Conservation (phyloP, 2,797 vertebrate species). For the Carcharodon carcharias region DNA sequence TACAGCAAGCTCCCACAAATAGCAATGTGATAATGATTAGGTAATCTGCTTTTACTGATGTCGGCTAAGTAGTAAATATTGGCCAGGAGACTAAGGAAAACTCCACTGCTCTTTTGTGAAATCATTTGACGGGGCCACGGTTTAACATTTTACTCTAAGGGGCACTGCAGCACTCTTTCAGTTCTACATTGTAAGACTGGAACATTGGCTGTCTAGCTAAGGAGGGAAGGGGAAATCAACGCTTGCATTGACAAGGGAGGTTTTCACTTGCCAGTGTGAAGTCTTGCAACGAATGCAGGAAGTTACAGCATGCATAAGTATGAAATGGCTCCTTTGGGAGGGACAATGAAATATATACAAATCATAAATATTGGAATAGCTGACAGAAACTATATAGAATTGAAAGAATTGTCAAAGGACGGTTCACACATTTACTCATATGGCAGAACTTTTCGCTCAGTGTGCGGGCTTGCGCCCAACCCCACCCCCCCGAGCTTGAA, state of each 20-base stretch:
- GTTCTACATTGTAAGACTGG: background rate
- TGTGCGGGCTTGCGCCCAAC: no score
- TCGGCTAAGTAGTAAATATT: background rate
- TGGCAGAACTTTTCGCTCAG: no score
- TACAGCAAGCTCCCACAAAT: background rate
- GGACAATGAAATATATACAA: background rate
- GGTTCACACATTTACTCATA: constrained; percentile 10
- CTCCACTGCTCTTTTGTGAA: background rate
- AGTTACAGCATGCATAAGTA: background rate
- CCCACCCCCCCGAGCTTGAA: no score
- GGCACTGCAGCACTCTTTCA: background rate
- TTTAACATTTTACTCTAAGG: background rate
- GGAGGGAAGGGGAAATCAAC: background rate
- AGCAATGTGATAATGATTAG: background rate
- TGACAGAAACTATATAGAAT: constrained; percentile 1
- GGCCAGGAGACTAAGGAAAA: background rate
- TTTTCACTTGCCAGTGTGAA: background rate
- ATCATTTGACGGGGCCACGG: background rate
- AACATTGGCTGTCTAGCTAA: background rate
- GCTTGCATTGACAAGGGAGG: background rate
- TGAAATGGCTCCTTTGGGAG: background rate
- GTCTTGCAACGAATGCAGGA: background rate
- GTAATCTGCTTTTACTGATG: background rate
- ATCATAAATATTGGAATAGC: constrained; percentile 20
- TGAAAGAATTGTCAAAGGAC: background rate